Base-by-base conservation (phyloP, 2,888 invertebrate genomes). In the Noctua fimbriata region DNA sequence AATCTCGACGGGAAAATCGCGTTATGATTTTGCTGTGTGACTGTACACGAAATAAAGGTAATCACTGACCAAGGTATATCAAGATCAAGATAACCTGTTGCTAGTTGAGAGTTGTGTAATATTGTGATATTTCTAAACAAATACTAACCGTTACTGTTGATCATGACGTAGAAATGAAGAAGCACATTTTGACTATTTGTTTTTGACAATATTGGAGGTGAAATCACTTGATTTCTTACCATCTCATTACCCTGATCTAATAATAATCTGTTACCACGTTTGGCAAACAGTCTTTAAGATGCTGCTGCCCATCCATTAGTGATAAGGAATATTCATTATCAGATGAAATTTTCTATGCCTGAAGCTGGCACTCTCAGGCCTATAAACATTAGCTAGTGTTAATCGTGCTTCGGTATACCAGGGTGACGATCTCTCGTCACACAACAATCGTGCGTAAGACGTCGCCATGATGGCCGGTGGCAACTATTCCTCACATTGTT, bases 161-260 rank as follows among this genome's bases (percentile, higher is more conserved):
- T 28, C 28, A 41, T 81, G 82, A 84, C 72, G 82, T 74, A 47
- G 18, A 21, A 18, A 41, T 70, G 58, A 79, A 58, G 21, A 63
- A 52, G n/a, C 80, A 52, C 5, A 32, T 70, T 79, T 41, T 24
- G 18, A 21, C 18, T 36, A 47, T 55, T 70, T 32, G 21, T 70
- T 71, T 49, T 21, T 52, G 32, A 44, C 28, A 36, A 49, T 44
- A 36, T 44, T 24, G 32, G 12, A 41, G 36, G n/a, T n/a, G 32
- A 78, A 63, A n/a, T 52, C 32, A 24, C 18, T 16, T 41, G 1
- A 28, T 24, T 44, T 63, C n/a, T 65, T 69, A 24, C 44, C 44
- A 28, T 44, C 49, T 36, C 16, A 44, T 69, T 32, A n/a, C 2
- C 21, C 2, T 18, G 10, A 18, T 55, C 6, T 44, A 36, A 24